A percentile compares a stretch with the other conserved stretches of the same genome.
These are phyloP conservation scores for Tipula confusa DNA, from an alignment of 2,888 invertebrate genomes.

Conservation along the genomic window DNA sequence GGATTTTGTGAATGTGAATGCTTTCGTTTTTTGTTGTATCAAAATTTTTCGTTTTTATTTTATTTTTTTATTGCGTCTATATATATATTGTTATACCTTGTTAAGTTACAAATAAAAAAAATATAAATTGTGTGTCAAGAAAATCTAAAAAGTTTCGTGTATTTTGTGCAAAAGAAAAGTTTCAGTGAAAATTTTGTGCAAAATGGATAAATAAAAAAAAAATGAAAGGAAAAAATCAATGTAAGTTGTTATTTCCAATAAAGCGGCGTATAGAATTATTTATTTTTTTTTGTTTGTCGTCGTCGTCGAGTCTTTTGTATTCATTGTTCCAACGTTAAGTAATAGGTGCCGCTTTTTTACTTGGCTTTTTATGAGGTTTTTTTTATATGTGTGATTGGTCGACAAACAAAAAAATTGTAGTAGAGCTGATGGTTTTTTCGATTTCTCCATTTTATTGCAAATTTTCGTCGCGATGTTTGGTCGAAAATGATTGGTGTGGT, in stretches of 20 bases:
- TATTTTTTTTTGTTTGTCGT: too few relatives aligned
- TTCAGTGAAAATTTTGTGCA: not conserved
- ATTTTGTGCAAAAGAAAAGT: not conserved
- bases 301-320: slow-evolving; percentile 20
- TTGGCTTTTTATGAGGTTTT: not conserved
- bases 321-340: slow-evolving; percentile 20
- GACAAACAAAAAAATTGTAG: not conserved
- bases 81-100: not conserved
- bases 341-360: not conserved
- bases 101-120: not conserved
- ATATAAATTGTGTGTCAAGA: not conserved
- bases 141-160: not conserved
- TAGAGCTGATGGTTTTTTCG: not conserved
- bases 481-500: not conserved
- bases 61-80: not conserved
- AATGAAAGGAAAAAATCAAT: not conserved
- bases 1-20: slow-evolving; percentile 14
- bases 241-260: not conserved
- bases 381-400: not conserved
- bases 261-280: not conserved
- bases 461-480: not conserved
- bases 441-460: not conserved
- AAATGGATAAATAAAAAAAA: not conserved
- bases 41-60: too few relatives aligned
- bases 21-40: not conserved